phyloP scores from a whole-genome alignment of 2,797 vertebrate species.

The Astyanax mexicanus region DNA sequence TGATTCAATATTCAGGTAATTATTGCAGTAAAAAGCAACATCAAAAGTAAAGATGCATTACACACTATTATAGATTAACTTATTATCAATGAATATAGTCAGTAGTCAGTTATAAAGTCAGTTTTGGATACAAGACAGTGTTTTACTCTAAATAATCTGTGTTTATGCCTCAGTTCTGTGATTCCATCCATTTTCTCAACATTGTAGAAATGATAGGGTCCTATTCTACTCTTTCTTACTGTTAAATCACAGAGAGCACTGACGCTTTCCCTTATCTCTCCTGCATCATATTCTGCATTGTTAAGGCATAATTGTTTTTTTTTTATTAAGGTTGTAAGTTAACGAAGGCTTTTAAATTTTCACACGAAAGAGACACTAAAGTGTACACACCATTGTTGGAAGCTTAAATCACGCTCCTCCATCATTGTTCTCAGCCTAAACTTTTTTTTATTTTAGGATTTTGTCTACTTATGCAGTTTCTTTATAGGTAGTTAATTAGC shows the following conservation, averaged over 20 bases:
- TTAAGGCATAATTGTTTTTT: constrained; percentile 77
- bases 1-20: too few relatives aligned
- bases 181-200: too few relatives aligned
- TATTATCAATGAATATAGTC: too few relatives aligned
- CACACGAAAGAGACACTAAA: constrained; percentile 27
- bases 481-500: constrained; percentile 43
- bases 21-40: too few relatives aligned
- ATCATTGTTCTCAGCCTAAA: constrained; percentile 51
- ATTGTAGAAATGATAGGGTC: too few relatives aligned
- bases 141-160: too few relatives aligned
- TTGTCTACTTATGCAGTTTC: constrained; percentile 41
- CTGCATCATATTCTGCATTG: constrained; percentile 72
- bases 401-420: constrained; percentile 45
- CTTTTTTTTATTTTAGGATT: constrained; percentile 48
- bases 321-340: constrained; percentile 72
- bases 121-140: too few relatives aligned
- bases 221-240: constrained; percentile 7
- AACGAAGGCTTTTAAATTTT: constrained; percentile 60
- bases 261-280: constrained; percentile 67
- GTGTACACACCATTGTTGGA: constrained; percentile 57
- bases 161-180: too few relatives aligned
- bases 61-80: too few relatives aligned
- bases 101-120: too few relatives aligned
- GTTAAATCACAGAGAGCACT: constrained; percentile 35
- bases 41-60: too few relatives aligned